Evolutionary conservation across 2,797 vertebrate species (phyloP).

Genomic region (Natrix natrix): DNA sequence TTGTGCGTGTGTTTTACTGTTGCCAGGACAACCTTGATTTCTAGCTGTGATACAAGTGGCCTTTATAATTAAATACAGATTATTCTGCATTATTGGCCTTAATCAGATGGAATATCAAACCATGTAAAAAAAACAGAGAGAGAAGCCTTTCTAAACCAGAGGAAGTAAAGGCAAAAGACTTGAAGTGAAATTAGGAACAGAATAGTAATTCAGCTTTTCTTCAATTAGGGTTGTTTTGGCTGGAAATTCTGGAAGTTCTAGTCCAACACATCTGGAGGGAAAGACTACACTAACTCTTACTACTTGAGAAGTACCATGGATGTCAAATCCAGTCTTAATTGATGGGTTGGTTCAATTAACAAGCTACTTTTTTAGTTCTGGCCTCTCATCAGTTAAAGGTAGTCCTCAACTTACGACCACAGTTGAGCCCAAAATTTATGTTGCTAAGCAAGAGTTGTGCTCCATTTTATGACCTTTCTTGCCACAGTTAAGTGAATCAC

Average conservation of each 20-base stretch:
- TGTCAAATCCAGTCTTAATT: background rate
- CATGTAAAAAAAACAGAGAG: background rate
- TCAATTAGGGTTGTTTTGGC: background rate
- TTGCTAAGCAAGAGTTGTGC: background rate
- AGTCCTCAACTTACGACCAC: background rate
- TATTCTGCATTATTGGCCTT: background rate
- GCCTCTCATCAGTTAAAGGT: background rate
- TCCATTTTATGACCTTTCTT: background rate
- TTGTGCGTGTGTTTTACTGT: background rate
- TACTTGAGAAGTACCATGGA: background rate
- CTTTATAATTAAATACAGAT: constrained; percentile 36
- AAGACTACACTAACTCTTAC: background rate
- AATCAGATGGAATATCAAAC: constrained; percentile 21
- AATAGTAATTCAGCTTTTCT: background rate
- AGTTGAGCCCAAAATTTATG: background rate
- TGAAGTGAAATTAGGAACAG: background rate
- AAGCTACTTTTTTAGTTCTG: background rate
- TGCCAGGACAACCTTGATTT: constrained; percentile 26
- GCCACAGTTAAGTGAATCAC: background rate
- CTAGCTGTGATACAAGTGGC: constrained; percentile 29
- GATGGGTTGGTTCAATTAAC: background rate
- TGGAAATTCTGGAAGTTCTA: background rate
- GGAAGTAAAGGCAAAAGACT: background rate
- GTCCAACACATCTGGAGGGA: background rate
- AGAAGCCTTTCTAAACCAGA: background rate